A percentile compares a stretch with the other conserved stretches of the same genome.
phyloP scores from a whole-genome alignment of 1,140 invertebrate genomes.

The Orius laevigatus region DNA sequence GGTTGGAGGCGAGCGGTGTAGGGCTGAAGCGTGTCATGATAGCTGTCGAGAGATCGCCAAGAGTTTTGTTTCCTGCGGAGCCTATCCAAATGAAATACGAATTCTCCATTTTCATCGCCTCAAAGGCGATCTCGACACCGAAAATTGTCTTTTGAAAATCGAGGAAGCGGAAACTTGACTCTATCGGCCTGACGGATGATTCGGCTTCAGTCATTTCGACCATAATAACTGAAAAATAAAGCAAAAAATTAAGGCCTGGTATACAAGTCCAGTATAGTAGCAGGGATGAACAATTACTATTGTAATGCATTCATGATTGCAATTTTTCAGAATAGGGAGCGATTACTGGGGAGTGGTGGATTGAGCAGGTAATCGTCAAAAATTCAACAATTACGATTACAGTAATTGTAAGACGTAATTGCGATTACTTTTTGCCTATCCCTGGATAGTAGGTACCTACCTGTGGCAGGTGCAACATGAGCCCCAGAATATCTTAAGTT shows the following conservation, averaged over 20 bases:
- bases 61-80: neutral
- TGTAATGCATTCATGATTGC: neutral
- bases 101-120: constrained; percentile 11
- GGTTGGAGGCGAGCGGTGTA: constrained; percentile 26
- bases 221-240: neutral
- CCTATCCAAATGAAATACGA: constrained; percentile 12
- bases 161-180: constrained; percentile 6
- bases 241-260: neutral
- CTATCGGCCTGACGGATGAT: neutral
- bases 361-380: neutral
- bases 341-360: neutral
- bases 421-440: too few species aligned
- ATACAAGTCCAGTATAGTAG: neutral
- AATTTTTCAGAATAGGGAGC: neutral
- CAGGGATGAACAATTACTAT: neutral
- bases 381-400: too few species aligned
- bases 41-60: constrained; percentile 26
- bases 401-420: too few species aligned
- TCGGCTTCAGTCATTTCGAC: neutral
- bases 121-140: constrained; percentile 6
- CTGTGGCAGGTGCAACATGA: too few species aligned
- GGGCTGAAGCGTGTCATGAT: constrained; percentile 22
- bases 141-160: constrained; percentile 7
- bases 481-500: too few species aligned
- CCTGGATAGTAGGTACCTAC: too few species aligned